Conservation (phyloP, 2,113 vertebrate genomes). For the Xenus cinereus region DNA sequence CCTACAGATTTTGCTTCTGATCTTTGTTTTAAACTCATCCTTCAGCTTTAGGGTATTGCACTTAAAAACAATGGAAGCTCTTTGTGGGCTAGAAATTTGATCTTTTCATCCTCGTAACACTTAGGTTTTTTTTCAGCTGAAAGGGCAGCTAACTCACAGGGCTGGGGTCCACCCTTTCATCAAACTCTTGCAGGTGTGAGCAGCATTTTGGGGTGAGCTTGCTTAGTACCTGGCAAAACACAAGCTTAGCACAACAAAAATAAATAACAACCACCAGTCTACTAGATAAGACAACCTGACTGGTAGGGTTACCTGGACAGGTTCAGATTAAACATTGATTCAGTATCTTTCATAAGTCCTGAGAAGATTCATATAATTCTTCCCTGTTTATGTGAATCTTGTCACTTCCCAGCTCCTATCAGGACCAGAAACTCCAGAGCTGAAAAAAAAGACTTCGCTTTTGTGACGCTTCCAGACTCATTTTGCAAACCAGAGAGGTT, state of each 20-base stretch:
- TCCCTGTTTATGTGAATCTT: not conserved
- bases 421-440: slow-evolving; percentile 5
- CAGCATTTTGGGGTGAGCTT: not conserved
- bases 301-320: not conserved
- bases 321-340: not conserved
- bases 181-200: not conserved
- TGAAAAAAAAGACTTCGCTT: not conserved
- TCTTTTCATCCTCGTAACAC: not conserved
- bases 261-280: not conserved
- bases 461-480: slow-evolving; percentile 44
- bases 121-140: not conserved
- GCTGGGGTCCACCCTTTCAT: not conserved
- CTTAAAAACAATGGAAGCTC: not conserved
- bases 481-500: slow-evolving; percentile 63
- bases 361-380: not conserved
- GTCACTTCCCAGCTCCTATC: not conserved
- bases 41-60: not conserved
- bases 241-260: not conserved
- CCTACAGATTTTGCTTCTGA: not conserved
- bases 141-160: not conserved
- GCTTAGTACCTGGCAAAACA: not conserved
- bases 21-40: not conserved
- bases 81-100: not conserved
- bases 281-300: not conserved
- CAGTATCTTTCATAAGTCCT: not conserved